Percentiles rank a stretch among this genome's conserved stretches.
phyloP scores from a whole-genome alignment of 2,888 invertebrate species.

The Lagria hirta region DNA sequence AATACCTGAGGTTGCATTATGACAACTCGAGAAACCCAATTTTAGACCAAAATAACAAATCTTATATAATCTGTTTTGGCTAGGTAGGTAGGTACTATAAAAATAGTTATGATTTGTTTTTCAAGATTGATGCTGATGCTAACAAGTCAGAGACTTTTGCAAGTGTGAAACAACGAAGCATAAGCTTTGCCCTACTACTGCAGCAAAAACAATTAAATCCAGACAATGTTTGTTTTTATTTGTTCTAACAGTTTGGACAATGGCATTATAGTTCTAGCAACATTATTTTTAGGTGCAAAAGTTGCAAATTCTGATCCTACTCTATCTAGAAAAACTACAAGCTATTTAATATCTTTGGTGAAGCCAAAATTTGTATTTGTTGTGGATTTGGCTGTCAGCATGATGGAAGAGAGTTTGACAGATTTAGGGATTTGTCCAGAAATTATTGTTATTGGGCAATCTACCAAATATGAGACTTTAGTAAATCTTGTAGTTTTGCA shows the following conservation, averaged over 20 bases:
- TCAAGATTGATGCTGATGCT: conserved; percentile 22
- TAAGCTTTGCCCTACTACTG: conserved; percentile 54
- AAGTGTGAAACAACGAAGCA: conserved; percentile 43
- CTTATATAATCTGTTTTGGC: no score
- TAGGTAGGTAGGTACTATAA: no score
- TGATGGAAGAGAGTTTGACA: conserved; percentile 30
- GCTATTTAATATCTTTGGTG: conserved; percentile 33
- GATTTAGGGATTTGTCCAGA: conserved; percentile 22
- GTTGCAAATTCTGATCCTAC: conserved; percentile 42
- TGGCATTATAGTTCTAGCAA: conserved; percentile 55
- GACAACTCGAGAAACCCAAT: no score
- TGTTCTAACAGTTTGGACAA: conserved; percentile 56
- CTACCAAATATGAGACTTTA: conserved; percentile 27
- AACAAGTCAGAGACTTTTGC: conserved; percentile 20
- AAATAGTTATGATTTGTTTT: no score
- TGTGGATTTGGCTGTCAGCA: conserved; percentile 20
- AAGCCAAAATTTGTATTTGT: conserved; percentile 31
- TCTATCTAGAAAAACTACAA: conserved; percentile 33
- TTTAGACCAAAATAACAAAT: no score
- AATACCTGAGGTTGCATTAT: no score
- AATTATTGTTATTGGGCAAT: conserved; percentile 38
- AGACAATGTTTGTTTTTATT: conserved; percentile 55
- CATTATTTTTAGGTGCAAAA: conserved; percentile 53
- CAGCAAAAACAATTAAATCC: conserved; percentile 48
- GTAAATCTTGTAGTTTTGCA: conserved; percentile 25